These are phyloP conservation scores for Kradibia gibbosae DNA, from an alignment of 1,140 invertebrate genomes.

Conservation along the genomic window DNA sequence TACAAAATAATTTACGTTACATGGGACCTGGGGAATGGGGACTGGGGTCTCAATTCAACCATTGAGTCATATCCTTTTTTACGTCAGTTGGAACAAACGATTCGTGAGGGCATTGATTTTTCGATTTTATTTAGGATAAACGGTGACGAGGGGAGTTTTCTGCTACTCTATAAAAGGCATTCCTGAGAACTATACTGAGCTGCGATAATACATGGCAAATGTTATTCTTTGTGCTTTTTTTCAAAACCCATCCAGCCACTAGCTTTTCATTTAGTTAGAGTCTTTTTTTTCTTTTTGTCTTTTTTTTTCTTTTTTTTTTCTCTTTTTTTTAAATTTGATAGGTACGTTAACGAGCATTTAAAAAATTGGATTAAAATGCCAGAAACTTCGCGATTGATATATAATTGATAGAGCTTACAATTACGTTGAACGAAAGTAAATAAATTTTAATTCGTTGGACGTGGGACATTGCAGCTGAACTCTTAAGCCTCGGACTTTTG, in stretches of 20 bases:
- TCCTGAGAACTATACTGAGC: constrained; percentile 66
- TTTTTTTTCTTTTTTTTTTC: constrained; percentile 44
- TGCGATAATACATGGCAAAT: constrained; percentile 42
- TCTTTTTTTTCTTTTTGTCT: constrained; percentile 46
- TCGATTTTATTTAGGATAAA: constrained; percentile 48
- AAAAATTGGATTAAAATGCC: neutral
- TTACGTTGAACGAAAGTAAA: too few relatives aligned
- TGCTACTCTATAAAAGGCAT: constrained; percentile 64
- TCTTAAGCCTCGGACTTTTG: neutral
- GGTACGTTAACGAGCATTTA: too few relatives aligned
- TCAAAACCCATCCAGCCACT: constrained; percentile 57
- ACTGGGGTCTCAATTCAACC: neutral
- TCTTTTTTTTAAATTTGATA: too few relatives aligned
- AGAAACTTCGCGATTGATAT: neutral
- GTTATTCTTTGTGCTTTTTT: constrained; percentile 52
- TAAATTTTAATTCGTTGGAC: too few relatives aligned
- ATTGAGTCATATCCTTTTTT: neutral
- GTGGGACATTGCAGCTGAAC: neutral
- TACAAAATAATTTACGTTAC: neutral
- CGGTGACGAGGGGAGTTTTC: constrained; percentile 64
- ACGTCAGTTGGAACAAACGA: neutral
- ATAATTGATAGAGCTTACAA: neutral
- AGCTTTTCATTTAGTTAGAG: constrained; percentile 44
- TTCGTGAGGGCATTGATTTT: constrained; percentile 39
- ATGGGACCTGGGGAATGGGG: neutral